phyloP scores from a whole-genome alignment of 2,113 vertebrate species.

The Cyphomyrus plagiostoma region DNA sequence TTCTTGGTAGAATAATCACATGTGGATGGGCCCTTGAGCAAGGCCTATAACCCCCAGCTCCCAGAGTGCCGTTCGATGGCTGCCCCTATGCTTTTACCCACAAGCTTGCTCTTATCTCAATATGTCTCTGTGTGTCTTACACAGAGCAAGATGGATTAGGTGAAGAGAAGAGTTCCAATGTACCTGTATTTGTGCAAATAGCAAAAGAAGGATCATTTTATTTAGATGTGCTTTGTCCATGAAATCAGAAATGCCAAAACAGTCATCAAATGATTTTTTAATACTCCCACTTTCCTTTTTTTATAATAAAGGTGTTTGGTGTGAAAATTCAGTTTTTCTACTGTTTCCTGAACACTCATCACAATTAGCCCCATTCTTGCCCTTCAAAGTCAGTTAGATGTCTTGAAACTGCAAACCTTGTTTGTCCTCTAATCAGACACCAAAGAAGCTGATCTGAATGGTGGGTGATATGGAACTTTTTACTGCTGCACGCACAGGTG shows the following conservation, averaged over 20 bases:
- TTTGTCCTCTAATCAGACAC: constrained; percentile 47
- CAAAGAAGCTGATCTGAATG: constrained; percentile 54
- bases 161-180: not conserved
- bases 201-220: not conserved
- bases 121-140: not conserved
- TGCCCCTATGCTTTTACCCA: not conserved
- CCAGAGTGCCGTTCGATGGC: not conserved
- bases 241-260: not conserved
- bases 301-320: not conserved
- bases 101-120: not conserved
- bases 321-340: not conserved
- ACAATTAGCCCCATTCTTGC: constrained; percentile 35
- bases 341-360: not conserved
- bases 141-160: not conserved
- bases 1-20: not conserved
- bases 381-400: constrained; percentile 56
- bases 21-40: not conserved
- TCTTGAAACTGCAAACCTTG: constrained; percentile 44
- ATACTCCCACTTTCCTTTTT: not conserved
- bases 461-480: constrained; percentile 47
- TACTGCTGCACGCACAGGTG: constrained; percentile 38
- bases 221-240: not conserved
- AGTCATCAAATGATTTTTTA: not conserved
- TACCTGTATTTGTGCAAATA: not conserved
- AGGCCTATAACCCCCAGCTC: not conserved